Percentiles rank a stretch among this genome's conserved stretches.
phyloP scores from a whole-genome alignment of 2,888 invertebrate species.

The Rhyacophila evoluta region DNA sequence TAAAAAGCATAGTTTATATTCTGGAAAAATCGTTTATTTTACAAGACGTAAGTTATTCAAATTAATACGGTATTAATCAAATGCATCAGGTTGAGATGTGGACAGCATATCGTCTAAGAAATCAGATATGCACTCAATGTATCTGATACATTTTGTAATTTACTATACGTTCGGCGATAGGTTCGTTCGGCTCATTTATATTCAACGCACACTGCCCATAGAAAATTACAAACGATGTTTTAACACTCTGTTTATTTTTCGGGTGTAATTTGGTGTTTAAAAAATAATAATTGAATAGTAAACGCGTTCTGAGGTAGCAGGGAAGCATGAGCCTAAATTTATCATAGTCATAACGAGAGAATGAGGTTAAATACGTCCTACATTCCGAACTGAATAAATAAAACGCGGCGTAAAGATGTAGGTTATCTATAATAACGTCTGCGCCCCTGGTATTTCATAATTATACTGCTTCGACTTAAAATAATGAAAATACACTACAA shows the following conservation, averaged over 20 bases:
- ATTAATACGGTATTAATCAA: not conserved
- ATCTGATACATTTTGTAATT: constrained; percentile 3
- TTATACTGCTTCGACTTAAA: too few species aligned
- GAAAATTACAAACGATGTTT: constrained; percentile 27
- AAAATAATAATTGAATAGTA: constrained; percentile 29
- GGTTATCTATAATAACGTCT: too few species aligned
- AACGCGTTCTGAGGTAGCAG: constrained; percentile 28
- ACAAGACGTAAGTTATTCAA: not conserved
- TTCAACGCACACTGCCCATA: not conserved
- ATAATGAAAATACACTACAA: too few species aligned
- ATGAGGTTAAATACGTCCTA: not conserved
- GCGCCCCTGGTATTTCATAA: too few species aligned
- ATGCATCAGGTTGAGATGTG: not conserved
- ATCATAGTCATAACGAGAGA: not conserved
- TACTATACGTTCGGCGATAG: not conserved
- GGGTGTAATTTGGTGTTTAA: constrained; percentile 28
- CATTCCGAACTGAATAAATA: too few species aligned
- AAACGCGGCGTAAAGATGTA: too few species aligned
- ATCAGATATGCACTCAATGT: not conserved
- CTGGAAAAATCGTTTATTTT: not conserved
- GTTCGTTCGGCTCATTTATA: constrained; percentile 15
- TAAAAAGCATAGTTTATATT: not conserved
- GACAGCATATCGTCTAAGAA: not conserved
- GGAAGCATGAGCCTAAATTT: not conserved
- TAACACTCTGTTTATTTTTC: constrained; percentile 26